Evolutionary conservation across 2,113 vertebrate genomes (phyloP).

Genomic region (Nibea albiflora): DNA sequence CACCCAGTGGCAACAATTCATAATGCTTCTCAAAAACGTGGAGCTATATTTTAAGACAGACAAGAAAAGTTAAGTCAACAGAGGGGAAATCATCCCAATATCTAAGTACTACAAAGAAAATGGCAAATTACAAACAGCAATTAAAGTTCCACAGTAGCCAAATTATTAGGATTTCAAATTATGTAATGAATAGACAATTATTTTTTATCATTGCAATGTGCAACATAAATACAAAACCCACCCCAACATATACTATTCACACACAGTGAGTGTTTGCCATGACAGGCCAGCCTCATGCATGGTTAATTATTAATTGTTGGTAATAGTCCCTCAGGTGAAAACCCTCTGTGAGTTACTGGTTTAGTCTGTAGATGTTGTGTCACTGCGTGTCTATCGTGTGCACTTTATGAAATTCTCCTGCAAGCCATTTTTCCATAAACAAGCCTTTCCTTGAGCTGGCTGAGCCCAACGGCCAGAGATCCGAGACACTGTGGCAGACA

Average conservation of each 20-base stretch:
- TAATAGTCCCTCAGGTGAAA: background rate
- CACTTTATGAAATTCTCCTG: conserved; percentile 7
- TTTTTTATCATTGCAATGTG: background rate
- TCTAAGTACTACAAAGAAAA: background rate
- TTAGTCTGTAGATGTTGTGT: background rate
- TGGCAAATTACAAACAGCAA: too few relatives aligned
- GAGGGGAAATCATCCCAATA: background rate
- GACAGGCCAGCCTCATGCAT: conserved; percentile 5
- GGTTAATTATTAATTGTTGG: background rate
- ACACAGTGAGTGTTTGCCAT: background rate
- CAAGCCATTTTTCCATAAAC: conserved; percentile 45
- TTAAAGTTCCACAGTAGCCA: background rate
- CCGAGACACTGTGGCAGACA: conserved; percentile 42
- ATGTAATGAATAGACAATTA: conserved; percentile 6
- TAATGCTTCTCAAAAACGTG: conserved; percentile 3
- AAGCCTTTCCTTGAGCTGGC: conserved; percentile 26
- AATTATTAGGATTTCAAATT: conserved; percentile 23
- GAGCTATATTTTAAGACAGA: conserved; percentile 21
- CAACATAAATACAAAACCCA: conserved; percentile 9
- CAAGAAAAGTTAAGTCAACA: conserved; percentile 12
- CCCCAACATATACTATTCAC: background rate
- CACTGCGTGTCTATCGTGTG: background rate
- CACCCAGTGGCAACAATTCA: conserved; percentile 85
- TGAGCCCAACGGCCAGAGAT: conserved; percentile 34
- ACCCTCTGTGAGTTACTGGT: background rate